phyloP scores from a whole-genome alignment of 2,888 invertebrate genomes.

The Drosophila sordidapex region DNA sequence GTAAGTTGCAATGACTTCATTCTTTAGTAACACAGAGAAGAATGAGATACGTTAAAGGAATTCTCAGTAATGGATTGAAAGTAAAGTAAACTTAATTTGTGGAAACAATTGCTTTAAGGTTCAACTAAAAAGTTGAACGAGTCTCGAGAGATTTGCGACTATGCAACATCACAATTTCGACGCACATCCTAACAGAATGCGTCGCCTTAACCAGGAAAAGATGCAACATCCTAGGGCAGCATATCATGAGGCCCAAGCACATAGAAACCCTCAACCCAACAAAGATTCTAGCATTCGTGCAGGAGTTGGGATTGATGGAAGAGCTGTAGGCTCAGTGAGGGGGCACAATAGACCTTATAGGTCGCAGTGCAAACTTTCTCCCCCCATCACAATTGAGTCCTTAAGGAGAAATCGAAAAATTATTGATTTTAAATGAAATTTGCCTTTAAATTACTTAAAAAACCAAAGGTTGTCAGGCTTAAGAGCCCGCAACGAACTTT shows the following conservation, averaged over 20 bases:
- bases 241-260: too few relatives aligned
- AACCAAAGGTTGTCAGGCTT: not conserved
- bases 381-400: not conserved
- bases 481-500: not conserved
- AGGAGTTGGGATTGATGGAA: too few relatives aligned
- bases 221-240: too few relatives aligned
- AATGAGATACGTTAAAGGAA: not conserved
- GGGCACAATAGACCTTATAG: too few relatives aligned
- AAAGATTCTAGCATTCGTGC: too few relatives aligned
- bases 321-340: too few relatives aligned
- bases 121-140: not conserved
- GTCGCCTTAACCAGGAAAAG: too few relatives aligned
- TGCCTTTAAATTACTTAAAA: not conserved
- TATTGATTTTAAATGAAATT: too few relatives aligned
- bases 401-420: not conserved
- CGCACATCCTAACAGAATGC: too few relatives aligned
- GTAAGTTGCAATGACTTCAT: not conserved
- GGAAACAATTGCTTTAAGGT: not conserved
- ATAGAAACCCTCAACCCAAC: too few relatives aligned
- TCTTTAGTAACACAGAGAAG: too few relatives aligned
- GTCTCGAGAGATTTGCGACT: not conserved
- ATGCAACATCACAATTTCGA: not conserved
- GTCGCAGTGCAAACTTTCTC: too few relatives aligned
- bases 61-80: not conserved
- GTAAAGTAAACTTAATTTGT: not conserved